Conservation (phyloP, 2,888 invertebrate species). For the Drosophila picticornis region DNA sequence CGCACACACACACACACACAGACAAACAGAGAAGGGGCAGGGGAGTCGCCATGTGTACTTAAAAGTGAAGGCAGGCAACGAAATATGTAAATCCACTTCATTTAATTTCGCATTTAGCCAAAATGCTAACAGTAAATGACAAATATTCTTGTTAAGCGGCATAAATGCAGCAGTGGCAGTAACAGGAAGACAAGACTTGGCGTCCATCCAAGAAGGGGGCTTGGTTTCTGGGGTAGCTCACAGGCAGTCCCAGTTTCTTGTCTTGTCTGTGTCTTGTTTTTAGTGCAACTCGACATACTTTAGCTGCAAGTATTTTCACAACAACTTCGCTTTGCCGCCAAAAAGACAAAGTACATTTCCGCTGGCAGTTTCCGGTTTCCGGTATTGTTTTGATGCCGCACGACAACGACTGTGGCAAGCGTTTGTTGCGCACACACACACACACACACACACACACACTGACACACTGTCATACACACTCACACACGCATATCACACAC, state of each 20-base stretch:
- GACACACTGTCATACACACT: not conserved
- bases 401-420: conserved; percentile 15
- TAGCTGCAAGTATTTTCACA: conserved; percentile 72
- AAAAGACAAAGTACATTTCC: conserved; percentile 82
- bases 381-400: conserved; percentile 72
- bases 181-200: conserved; percentile 52
- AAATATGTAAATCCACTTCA: conserved; percentile 82
- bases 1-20: conserved; percentile 17
- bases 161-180: conserved; percentile 62
- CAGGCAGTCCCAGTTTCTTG: conserved; percentile 17
- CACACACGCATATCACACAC: conserved; percentile 2
- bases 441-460: not conserved
- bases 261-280: conserved; percentile 49
- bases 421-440: conserved; percentile 6
- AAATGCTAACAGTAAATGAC: conserved; percentile 82
- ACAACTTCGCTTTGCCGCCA: conserved; percentile 70
- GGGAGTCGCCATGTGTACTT: conserved; percentile 66
- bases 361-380: conserved; percentile 78
- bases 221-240: not conserved
- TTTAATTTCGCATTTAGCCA: conserved; percentile 82
- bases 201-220: conserved; percentile 53
- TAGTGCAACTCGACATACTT: conserved; percentile 75
- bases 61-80: conserved; percentile 71
- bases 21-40: not conserved
- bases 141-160: conserved; percentile 80